A percentile compares a stretch with the other conserved stretches of the same genome.
Conservation (phyloP, 2,797 vertebrate species). For the Rhynchotus rufescens region DNA sequence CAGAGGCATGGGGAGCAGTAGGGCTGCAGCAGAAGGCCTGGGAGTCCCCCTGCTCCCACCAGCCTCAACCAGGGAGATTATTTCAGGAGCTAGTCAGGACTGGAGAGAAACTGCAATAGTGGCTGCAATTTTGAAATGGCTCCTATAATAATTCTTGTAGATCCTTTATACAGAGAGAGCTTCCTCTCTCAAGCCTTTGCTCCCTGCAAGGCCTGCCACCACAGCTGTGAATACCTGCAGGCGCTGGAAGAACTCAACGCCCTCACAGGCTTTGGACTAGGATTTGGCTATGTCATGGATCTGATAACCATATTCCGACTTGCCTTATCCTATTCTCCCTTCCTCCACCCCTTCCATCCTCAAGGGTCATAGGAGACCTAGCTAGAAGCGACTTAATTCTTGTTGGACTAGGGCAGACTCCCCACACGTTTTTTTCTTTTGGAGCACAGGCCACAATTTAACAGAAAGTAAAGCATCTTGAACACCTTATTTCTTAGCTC, state of each 20-base stretch:
- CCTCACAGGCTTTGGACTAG: background rate
- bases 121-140: background rate
- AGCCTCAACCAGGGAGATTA: background rate
- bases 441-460: background rate
- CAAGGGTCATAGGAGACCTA: accelerated
- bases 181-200: background rate
- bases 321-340: background rate
- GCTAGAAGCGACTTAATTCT: background rate
- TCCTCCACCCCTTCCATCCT: background rate
- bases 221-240: background rate
- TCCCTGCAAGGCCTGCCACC: background rate
- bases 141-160: background rate
- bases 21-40: background rate
- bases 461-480: background rate
- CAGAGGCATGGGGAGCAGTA: background rate
- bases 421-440: background rate
- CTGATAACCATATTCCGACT: background rate
- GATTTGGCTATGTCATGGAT: too few species aligned
- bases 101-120: background rate
- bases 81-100: background rate
- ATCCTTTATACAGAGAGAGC: background rate
- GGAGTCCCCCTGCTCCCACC: background rate
- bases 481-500: background rate
- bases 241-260: background rate
- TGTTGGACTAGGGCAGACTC: background rate